Base-by-base conservation (phyloP, 2,888 invertebrate genomes). In the Napeogenes sylphis region DNA sequence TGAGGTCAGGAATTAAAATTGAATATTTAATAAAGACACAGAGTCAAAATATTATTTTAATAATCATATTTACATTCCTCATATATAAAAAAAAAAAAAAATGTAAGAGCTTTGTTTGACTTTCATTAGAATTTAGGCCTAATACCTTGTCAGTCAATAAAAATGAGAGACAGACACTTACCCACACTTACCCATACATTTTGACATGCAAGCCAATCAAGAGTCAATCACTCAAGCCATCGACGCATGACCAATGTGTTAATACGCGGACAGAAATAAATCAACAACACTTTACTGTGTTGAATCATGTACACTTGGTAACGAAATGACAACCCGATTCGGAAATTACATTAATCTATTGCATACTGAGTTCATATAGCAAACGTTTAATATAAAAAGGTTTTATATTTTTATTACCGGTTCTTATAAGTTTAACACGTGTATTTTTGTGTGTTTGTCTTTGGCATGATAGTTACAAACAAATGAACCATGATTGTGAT, bases 221-320 rank as follows among this genome's bases (percentile, higher is more conserved):
- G 30, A 54, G 35, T 14, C 57, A 55, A 63, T 59, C 63, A 61
- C 33, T 67, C 63, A 62, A 62, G 5, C 38, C 58, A 13, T 8
- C 61, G 51, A 55, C 14, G 61, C 61, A 62, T 63, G 57, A 65
- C 65, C 67, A 61, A 67, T 65, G 65, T 65, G 67, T 67, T 67
- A 65, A 65, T 67, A 63, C 61, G 63, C 59, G 67, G 55, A 59
- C 63, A 57, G 65, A 67, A 65, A 67, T 67, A 67, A 67, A 67
- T 67, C 58, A 65, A 57, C 59, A 61, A 61, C 57, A 65, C 55
- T 67, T 65, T 67, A 67, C 64, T 56, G 61, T 57, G 60, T 30
- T 59, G 58, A 47, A 57, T 61, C 59, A 65, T 67, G 60, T 63
- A 61, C 55, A 55, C 58, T 58, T 55, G 55, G 47, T 55, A 45